Base-by-base conservation (phyloP, 2,113 vertebrate species). In the Pimephales promelas region DNA sequence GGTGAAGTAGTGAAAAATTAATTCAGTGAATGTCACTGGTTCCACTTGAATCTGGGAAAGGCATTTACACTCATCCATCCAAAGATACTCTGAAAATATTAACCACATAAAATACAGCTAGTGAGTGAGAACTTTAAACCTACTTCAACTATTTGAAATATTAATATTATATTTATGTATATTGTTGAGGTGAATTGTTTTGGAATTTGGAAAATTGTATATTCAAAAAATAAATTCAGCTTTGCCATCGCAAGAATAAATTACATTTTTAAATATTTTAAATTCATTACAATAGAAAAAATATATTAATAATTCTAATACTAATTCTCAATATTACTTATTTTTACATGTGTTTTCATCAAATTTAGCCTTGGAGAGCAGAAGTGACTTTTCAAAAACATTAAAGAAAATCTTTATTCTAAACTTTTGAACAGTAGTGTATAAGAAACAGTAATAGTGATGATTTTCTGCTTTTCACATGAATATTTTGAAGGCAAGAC, bases 1-100 rank as follows among this genome's bases (percentile, higher is more conserved):
- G 62, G 16, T 36, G 64, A 68, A 68, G 31, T 16, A 36, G 28
- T 75, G 20, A 75, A 75, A 75, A 6, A 75, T 75, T n/a, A 4
- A 56, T 74, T 31, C 8, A 6, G 16, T n/a, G 4, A 13, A 20
- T 54, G 28, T 75, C 49, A 74, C 16, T 13, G 28, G 28, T 6
- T 34, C 20, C 73, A 11, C 45, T 56, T 31, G 7, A 34, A 56
- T 36, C 73, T 28, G 76, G 36, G 62, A 10, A 57, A 80, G 16
- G 43, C 10, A 57, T 78, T 72, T 47, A 20, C 4, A 49, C 54
- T 5, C 26, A 20, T 26, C 45, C 49, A 31, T 54, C 16, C 47
- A 54, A 10, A 75, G 26, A n/a, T n/a, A n/a, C n/a, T n/a, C n/a
- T n/a, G n/a, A n/a, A n/a, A n/a, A n/a, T n/a, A n/a, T n/a, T n/a